Base-by-base conservation (phyloP, 2,888 invertebrate species). In the Flexamia atlantica region DNA sequence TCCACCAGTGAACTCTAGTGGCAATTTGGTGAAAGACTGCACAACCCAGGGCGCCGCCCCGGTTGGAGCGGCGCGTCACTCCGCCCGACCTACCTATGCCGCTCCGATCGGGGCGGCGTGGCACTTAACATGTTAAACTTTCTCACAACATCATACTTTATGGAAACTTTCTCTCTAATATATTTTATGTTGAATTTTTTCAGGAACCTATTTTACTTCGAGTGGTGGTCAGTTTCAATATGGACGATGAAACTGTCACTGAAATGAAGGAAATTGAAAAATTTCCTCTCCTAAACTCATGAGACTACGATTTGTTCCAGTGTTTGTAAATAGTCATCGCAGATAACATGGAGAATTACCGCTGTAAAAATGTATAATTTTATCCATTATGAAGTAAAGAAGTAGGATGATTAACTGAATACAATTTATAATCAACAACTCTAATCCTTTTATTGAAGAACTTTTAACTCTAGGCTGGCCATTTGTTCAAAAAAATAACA, bases 181-280 rank as follows among this genome's bases (percentile, higher is more conserved):
- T n/a, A 53, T 84, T 17, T 74, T 46, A 46, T 74, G 32, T 85
- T 60, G 2, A 53, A 53, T 17, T 46, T 84, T 84, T 88, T 25
- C 87, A 91, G 91, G 89, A 90, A 40, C 90, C 92, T 17, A 91
- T 94, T 17, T 92, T 92, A 81, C 91, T 96, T 81, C 95, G 94
- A 86, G 96, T 95, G 89, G 94, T 96, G 88, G 90, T 96, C 82
- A 95, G 95, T 83, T 97, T 96, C 89, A 92, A 92, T n/a, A 92
- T 95, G 89, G 95, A 95, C 60, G 94, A 94, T 82, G 97, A 97
- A 89, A 94, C 93, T 0, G 92, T 93, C 87, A 95, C 95, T 7
- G 96, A 97, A 89, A 95, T 96, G 91, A 95, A 96, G 32, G 95
- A 96, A 88, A 93, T 95, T 0, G 92, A 92, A 84, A 89, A 91